Evolutionary conservation across 2,888 invertebrate species (phyloP).

Genomic region (Cosmia trapezina): DNA sequence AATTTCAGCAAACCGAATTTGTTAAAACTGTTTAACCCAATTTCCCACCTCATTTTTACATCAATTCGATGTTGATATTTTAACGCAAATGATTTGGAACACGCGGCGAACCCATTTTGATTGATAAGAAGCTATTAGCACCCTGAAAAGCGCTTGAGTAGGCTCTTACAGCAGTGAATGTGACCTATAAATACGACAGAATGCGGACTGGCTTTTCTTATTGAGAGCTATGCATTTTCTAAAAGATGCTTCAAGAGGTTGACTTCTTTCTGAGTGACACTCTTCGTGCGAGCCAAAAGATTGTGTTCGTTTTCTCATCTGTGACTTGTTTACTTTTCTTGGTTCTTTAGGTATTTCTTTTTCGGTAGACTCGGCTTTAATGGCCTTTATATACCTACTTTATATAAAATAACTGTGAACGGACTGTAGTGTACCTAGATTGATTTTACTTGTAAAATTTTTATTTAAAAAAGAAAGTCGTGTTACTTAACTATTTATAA

Average conservation of each 20-base stretch:
- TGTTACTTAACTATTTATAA: too few relatives aligned
- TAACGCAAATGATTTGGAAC: constrained; percentile 20
- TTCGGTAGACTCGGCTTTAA: not conserved
- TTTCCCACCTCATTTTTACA: not conserved
- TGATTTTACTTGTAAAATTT: not conserved
- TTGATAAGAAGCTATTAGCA: constrained; percentile 10
- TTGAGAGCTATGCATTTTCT: constrained; percentile 55
- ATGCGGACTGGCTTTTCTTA: constrained; percentile 20
- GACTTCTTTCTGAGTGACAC: constrained; percentile 34
- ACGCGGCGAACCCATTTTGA: not conserved
- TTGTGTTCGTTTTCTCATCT: constrained; percentile 27
- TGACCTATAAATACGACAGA: constrained; percentile 44
- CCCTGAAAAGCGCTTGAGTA: constrained; percentile 17
- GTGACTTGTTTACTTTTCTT: constrained; percentile 17
- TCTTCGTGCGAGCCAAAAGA: constrained; percentile 5
- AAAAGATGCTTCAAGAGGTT: constrained; percentile 33
- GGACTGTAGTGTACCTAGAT: too few relatives aligned
- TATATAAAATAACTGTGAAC: too few relatives aligned
- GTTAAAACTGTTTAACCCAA: not conserved
- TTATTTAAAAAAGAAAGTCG: too few relatives aligned
- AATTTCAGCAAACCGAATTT: too few relatives aligned
- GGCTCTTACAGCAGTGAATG: constrained; percentile 35
- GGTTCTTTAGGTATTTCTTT: not conserved
- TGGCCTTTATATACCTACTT: not conserved
- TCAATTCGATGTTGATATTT: not conserved